These are phyloP conservation scores for Epinephelus awoara DNA, from an alignment of 2,797 vertebrate species.

Conservation along the genomic window DNA sequence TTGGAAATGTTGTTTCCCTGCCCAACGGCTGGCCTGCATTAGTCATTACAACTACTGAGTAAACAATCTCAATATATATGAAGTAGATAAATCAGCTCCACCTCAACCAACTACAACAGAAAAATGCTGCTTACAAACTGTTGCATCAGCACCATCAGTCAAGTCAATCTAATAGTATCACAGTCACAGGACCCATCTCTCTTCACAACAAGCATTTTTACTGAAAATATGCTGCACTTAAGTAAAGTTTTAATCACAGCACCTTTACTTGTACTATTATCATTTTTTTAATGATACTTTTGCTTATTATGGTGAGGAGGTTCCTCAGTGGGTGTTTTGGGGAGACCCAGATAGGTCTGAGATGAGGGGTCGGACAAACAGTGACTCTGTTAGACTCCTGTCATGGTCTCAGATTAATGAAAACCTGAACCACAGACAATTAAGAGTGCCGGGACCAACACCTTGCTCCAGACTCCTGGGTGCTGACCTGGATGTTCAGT, in stretches of 20 bases:
- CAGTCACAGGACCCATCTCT: not conserved
- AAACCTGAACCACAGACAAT: not conserved
- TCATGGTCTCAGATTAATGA: not conserved
- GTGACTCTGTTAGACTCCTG: not conserved
- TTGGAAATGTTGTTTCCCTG: too few species aligned
- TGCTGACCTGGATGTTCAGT: not conserved
- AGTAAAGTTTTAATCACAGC: not conserved
- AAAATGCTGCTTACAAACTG: not conserved
- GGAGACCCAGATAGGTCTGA: not conserved
- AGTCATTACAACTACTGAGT: not conserved
- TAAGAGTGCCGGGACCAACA: not conserved
- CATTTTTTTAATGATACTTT: not conserved
- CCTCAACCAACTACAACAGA: not conserved
- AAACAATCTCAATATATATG: not conserved
- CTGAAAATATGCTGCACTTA: not conserved
- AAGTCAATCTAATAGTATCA: not conserved
- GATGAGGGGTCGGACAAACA: not conserved
- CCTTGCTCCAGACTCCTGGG: not conserved
- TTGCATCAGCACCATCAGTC: conserved; percentile 6
- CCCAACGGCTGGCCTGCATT: too few species aligned
- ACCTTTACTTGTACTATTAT: not conserved
- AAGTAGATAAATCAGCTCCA: not conserved
- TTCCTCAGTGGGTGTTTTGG: too few species aligned
- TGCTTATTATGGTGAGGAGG: not conserved
- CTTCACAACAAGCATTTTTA: not conserved